Evolutionary conservation across 2,888 invertebrate genomes (phyloP).

Genomic region (Acanthosepion pharaonis): DNA sequence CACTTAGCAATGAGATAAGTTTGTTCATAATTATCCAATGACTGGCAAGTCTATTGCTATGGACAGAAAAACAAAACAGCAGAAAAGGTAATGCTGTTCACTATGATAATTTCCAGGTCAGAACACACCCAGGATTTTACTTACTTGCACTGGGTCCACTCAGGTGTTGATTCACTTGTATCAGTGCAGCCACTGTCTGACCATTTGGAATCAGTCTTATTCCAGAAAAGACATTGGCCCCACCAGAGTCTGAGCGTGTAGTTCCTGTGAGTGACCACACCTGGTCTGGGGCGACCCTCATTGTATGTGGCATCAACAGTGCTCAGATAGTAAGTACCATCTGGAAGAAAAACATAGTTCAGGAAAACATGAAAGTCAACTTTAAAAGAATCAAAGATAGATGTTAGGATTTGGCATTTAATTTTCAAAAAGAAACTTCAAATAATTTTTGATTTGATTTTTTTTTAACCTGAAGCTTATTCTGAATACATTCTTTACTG

Average conservation of each 20-base stretch:
- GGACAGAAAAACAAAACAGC: too few species aligned
- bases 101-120: too few species aligned
- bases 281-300: constrained; percentile 63
- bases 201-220: constrained; percentile 61
- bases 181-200: constrained; percentile 66
- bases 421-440: too few species aligned
- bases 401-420: too few species aligned
- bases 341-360: constrained; percentile 54
- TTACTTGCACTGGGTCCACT: constrained; percentile 66
- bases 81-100: too few species aligned
- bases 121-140: neutral
- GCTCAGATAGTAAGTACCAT: constrained; percentile 65
- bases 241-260: constrained; percentile 71
- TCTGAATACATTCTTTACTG: too few species aligned
- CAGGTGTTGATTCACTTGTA: constrained; percentile 59
- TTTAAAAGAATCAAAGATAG: neutral
- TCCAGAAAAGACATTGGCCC: constrained; percentile 71
- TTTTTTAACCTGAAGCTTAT: too few species aligned
- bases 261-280: constrained; percentile 64
- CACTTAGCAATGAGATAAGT: too few species aligned
- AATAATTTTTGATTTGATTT: too few species aligned
- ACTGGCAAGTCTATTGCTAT: too few species aligned
- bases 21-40: too few species aligned
- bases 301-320: constrained; percentile 70
- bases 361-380: neutral